phyloP scores from a whole-genome alignment of 2,113 vertebrate genomes.

The Myotis lucifugus region DNA sequence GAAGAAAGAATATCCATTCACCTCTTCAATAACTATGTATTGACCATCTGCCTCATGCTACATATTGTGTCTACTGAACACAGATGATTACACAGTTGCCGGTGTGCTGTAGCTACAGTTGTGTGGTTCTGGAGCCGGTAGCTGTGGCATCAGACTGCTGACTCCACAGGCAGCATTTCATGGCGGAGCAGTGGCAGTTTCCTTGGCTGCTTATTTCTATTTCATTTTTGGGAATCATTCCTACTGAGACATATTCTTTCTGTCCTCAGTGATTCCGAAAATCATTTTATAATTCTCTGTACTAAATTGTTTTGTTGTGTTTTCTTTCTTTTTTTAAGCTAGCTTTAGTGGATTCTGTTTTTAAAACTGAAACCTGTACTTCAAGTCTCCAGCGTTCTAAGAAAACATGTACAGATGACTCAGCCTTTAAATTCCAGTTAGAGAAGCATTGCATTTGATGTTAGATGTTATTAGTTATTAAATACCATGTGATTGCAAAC shows the following conservation, averaged over 20 bases:
- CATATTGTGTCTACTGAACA: background rate
- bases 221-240: background rate
- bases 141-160: background rate
- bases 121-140: background rate
- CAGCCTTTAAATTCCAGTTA: background rate
- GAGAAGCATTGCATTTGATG: background rate
- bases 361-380: background rate
- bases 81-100: background rate
- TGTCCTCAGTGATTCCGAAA: background rate
- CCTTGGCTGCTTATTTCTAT: background rate
- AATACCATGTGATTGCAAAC: background rate
- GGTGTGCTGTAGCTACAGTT: too few relatives aligned
- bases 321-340: background rate
- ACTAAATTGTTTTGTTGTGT: background rate
- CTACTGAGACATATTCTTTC: background rate
- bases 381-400: background rate
- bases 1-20: background rate
- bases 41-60: background rate
- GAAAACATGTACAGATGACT: background rate
- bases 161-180: too few relatives aligned
- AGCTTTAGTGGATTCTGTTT: background rate
- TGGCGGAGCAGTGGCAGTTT: background rate
- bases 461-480: conserved; percentile 15
- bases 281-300: background rate
- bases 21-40: background rate